phyloP scores from a whole-genome alignment of 2,797 vertebrate species.

The Poecilia gillii region DNA sequence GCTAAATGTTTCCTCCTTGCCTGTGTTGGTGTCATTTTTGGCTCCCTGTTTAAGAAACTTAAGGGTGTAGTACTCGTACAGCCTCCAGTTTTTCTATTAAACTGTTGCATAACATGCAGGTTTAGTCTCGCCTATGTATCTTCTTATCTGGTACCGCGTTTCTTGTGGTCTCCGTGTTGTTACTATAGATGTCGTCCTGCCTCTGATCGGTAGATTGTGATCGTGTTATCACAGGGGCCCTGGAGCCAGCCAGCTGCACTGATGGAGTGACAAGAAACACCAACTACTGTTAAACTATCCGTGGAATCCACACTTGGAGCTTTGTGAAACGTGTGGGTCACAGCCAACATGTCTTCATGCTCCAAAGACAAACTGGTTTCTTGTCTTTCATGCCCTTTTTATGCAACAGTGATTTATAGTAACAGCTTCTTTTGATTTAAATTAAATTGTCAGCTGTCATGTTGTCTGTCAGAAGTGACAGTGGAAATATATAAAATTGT shows the following conservation, averaged over 20 bases:
- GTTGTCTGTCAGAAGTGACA: background rate
- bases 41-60: background rate
- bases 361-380: background rate
- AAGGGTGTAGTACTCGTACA: background rate
- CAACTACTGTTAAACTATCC: constrained; percentile 20
- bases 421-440: background rate
- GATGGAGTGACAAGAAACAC: constrained; percentile 66
- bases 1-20: background rate
- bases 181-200: constrained; percentile 24
- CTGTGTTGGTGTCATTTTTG: background rate
- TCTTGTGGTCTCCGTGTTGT: constrained; percentile 41
- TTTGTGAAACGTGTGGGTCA: background rate
- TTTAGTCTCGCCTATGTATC: constrained; percentile 65
- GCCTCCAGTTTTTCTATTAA: constrained; percentile 36
- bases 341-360: background rate
- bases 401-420: background rate
- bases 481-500: background rate
- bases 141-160: constrained; percentile 58
- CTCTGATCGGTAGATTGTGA: constrained; percentile 69
- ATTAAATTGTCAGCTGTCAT: background rate
- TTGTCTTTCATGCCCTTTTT: background rate
- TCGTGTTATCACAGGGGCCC: constrained; percentile 70
- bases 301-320: constrained; percentile 40
- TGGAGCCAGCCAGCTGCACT: constrained; percentile 61
- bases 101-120: constrained; percentile 60